Conservation (phyloP, 2,888 invertebrate genomes). For the Argyra leucocephala region DNA sequence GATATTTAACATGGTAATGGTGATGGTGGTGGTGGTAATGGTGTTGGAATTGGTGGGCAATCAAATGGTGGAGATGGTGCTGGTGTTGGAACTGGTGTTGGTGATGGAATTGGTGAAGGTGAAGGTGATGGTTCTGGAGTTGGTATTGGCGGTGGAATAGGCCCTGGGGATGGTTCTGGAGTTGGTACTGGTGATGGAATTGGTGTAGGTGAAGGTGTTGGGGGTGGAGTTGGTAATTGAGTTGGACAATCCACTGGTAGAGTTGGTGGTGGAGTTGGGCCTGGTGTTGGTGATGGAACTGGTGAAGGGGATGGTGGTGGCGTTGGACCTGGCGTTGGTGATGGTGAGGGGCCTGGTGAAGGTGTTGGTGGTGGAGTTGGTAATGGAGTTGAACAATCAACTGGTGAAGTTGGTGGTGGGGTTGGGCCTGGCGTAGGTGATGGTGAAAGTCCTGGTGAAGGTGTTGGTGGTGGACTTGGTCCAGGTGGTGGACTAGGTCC, state of each 20-base stretch:
- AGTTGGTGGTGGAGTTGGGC: conserved; percentile 11
- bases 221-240: conserved; percentile 16
- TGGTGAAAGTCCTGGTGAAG: no score
- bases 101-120: neutral
- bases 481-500: no score
- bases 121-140: neutral
- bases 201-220: conserved; percentile 25
- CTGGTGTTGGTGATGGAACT: conserved; percentile 23
- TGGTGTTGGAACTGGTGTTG: conserved; percentile 26
- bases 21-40: conserved; percentile 24
- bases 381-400: conserved; percentile 24
- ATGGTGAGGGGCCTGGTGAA: neutral
- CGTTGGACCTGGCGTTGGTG: neutral
- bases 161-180: no score
- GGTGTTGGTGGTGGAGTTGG: no score
- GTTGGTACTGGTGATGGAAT: no score
- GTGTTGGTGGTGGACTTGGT: no score
- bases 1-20: conserved; percentile 11
- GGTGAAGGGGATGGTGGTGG: neutral
- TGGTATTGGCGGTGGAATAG: neutral
- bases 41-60: conserved; percentile 24
- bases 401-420: neutral
- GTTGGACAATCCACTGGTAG: conserved; percentile 20
- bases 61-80: neutral
- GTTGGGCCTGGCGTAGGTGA: no score